Conservation (phyloP, 2,888 invertebrate genomes). For the Drosophila mettleri region DNA sequence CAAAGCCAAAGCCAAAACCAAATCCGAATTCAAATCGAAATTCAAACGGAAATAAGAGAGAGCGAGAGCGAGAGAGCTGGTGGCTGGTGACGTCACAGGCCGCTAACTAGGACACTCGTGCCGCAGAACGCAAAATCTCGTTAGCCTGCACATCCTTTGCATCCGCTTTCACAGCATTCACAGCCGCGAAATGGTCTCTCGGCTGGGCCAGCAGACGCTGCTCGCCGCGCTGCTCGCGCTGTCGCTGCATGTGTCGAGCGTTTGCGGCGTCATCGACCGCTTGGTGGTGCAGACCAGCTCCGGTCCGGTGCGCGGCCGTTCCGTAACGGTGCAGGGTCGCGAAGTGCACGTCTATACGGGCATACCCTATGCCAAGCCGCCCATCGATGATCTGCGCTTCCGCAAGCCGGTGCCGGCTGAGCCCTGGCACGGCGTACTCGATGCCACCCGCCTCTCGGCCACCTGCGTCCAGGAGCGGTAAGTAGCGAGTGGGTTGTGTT, state of each 20-base stretch:
- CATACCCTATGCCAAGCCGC: conserved; percentile 96
- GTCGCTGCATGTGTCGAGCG: conserved; percentile 77
- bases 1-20: conserved; percentile 14
- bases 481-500: conserved; percentile 43
- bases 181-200: conserved; percentile 62
- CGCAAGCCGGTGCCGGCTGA: conserved; percentile 93
- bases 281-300: conserved; percentile 93
- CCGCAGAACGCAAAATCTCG: conserved; percentile 44
- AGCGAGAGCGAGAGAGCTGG: neutral
- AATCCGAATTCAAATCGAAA: conserved; percentile 15
- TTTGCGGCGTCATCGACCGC: conserved; percentile 87
- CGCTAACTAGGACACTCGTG: conserved; percentile 59
- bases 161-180: conserved; percentile 27
- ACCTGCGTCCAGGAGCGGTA: conserved; percentile 94
- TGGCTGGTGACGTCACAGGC: conserved; percentile 61
- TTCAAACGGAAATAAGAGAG: conserved; percentile 4
- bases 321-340: conserved; percentile 92
- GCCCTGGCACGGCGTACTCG: conserved; percentile 94
- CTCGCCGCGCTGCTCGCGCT: conserved; percentile 70
- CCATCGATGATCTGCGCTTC: conserved; percentile 93
- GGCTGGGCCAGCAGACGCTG: conserved; percentile 52
- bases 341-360: conserved; percentile 95
- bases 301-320: conserved; percentile 92
- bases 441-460: conserved; percentile 92
- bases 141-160: conserved; percentile 38